Evolutionary conservation across 1,140 invertebrate genomes (phyloP).

Genomic region (silkworm (Bombyx mori)): ASM3026992v2 NC_085110.1:10133501-10134000

Average conservation of each 20-base stretch:
- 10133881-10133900: too few relatives aligned
- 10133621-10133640: slow-evolving; percentile 56
- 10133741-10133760: slow-evolving; percentile 35
- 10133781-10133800: background rate
- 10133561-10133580: slow-evolving; percentile 74
- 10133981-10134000: slow-evolving; percentile 47
- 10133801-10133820: too few relatives aligned
- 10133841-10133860: too few relatives aligned
- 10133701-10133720: slow-evolving; percentile 53
- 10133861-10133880: too few relatives aligned
- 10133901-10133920: too few relatives aligned
- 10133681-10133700: slow-evolving; percentile 71
- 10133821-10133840: too few relatives aligned
- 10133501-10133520: slow-evolving; percentile 40
- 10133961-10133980: background rate
- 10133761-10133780: background rate
- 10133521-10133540: slow-evolving; percentile 65
- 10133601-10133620: slow-evolving; percentile 68
- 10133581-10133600: slow-evolving; percentile 73
- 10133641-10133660: slow-evolving; percentile 62
- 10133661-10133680: slow-evolving; percentile 72
- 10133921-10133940: too few relatives aligned
- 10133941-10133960: too few relatives aligned
- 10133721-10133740: slow-evolving; percentile 63
- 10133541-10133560: slow-evolving; percentile 74